Evolutionary conservation across 2,888 invertebrate genomes (phyloP).

Genomic region (Synergus laeviventris): DNA sequence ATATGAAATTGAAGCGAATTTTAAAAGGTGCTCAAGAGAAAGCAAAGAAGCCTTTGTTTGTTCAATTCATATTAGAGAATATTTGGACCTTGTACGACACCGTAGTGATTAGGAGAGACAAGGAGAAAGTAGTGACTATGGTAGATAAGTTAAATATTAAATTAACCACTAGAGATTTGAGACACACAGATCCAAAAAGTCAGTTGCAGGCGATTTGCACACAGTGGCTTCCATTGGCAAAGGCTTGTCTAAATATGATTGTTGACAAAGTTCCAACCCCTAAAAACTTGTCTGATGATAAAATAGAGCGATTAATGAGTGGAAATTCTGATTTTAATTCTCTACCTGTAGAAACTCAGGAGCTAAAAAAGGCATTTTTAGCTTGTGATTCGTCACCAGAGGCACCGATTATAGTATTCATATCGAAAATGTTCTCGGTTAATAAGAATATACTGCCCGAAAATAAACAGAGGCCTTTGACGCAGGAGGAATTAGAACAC

Average conservation of each 20-base stretch:
- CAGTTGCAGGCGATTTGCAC: conserved; percentile 89
- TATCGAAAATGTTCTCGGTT: conserved; percentile 94
- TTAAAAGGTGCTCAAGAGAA: conserved; percentile 93
- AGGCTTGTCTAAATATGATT: conserved; percentile 89
- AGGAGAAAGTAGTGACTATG: conserved; percentile 83
- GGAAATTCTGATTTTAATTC: conserved; percentile 83
- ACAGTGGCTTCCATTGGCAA: conserved; percentile 93
- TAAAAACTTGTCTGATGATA: conserved; percentile 83
- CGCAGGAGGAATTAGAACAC: conserved; percentile 83
- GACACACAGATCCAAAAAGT: conserved; percentile 86
- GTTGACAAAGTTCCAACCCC: conserved; percentile 90
- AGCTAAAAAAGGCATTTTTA: conserved; percentile 83
- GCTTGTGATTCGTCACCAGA: conserved; percentile 82
- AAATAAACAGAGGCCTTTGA: conserved; percentile 87
- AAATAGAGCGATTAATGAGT: conserved; percentile 89
- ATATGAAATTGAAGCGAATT: conserved; percentile 89
- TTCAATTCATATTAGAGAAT: conserved; percentile 93
- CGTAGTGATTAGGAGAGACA: conserved; percentile 85
- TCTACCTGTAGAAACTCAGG: conserved; percentile 83
- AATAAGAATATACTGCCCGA: conserved; percentile 86
- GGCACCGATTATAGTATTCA: conserved; percentile 83
- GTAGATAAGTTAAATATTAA: conserved; percentile 87
- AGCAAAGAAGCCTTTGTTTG: conserved; percentile 94
- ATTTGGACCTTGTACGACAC: conserved; percentile 94
- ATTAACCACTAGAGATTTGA: conserved; percentile 85